Evolutionary conservation across 1,140 invertebrate species (phyloP).

Genomic region (Centruroides vittatus): DNA sequence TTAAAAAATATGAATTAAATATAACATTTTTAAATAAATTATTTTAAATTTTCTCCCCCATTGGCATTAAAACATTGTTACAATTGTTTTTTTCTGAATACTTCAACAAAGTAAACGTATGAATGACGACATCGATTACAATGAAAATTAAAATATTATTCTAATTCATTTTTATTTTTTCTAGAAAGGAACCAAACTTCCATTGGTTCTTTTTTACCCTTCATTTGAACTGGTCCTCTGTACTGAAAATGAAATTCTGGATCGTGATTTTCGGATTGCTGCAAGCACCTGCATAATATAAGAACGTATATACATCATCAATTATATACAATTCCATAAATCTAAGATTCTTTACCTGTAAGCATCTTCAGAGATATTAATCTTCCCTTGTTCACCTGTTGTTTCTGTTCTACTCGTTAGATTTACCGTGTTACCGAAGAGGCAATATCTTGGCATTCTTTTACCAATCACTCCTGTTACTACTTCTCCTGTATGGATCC

Average conservation of each 20-base stretch:
- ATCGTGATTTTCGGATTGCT: slow-evolving; percentile 66
- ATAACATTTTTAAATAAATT: too few relatives aligned
- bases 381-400: slow-evolving; percentile 73
- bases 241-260: slow-evolving; percentile 72
- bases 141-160: not conserved
- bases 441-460: slow-evolving; percentile 91
- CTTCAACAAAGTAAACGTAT: too few relatives aligned
- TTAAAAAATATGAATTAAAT: too few relatives aligned
- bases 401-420: slow-evolving; percentile 89
- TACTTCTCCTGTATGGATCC: slow-evolving; percentile 89
- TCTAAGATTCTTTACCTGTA: slow-evolving; percentile 53
- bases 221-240: slow-evolving; percentile 79
- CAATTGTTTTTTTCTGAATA: too few relatives aligned
- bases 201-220: slow-evolving; percentile 89
- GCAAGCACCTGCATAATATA: slow-evolving; percentile 52
- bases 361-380: slow-evolving; percentile 87
- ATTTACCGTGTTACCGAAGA: slow-evolving; percentile 95
- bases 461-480: slow-evolving; percentile 94
- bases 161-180: not conserved
- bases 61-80: too few relatives aligned
- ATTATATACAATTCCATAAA: not conserved
- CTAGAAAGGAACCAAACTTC: slow-evolving; percentile 70
- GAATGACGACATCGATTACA: too few relatives aligned
- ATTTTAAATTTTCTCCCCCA: too few relatives aligned
- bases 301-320: not conserved